Evolutionary conservation across 2,113 vertebrate genomes (phyloP), one percentile per base, ranked within the genome.

Genomic region (Paraplagusia blochii): DNA sequence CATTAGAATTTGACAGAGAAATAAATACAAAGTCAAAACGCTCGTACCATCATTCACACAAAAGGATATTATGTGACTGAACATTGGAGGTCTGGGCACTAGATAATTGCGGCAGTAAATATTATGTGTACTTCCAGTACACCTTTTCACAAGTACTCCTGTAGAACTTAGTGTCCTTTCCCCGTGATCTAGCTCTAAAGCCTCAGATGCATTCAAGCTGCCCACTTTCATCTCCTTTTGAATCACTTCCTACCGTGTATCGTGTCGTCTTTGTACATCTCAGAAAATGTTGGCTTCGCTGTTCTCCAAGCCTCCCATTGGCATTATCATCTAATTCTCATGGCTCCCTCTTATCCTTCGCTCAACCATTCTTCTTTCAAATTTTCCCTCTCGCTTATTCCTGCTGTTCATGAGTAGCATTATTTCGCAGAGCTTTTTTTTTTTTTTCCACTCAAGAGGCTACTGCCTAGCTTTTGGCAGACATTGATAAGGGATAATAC

Each of bases 401-500:
- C 69, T 40, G 49, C 56, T 58, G 57, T 54, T 72, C 77, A 82
- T 82, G 81, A 73, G 81, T 61, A 53, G 69, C 69, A 69, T 81
- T 81, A 69, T 79, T 80, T 81, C 76, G 60, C 77, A 50, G 69
- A 71, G 76, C 58, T 29, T 29, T 29, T 29, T 29, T 29, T 29
- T 29, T 29, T 29, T 69, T 66, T 63, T 72, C 63, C 67, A 77
- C 77, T 79, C 63, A 9, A 36, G 76, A 84, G 80, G 66, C 69
- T 45, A 3, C 56, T 39, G 71, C 62, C 71, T 61, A 80, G 76
- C 66, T 87, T 86, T 84, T 86, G 81, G 79, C 77, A 81, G 77
- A 68, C 60, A 61, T 73, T 86, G 80, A 85, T 87, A 83, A 80
- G 69, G 64, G 81, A 83, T 81, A 61, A 71, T 77, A 42, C 80